phyloP scores from a whole-genome alignment of 2,888 invertebrate genomes.

The Apotomis turbidana region DNA sequence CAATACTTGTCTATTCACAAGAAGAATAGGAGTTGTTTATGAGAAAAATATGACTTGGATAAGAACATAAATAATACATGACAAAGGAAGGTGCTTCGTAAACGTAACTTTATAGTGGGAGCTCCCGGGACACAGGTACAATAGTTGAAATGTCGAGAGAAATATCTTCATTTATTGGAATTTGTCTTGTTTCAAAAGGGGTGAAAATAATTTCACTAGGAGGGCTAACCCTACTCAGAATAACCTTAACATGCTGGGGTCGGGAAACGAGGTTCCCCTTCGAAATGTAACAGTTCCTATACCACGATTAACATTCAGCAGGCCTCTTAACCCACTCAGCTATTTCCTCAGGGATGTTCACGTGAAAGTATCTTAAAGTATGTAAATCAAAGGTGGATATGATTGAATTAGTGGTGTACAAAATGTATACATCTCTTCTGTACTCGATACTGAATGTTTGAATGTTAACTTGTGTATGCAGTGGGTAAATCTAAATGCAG shows the following conservation, averaged over 20 bases:
- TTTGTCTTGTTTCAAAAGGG: conserved; percentile 25
- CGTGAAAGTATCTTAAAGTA: conserved; percentile 16
- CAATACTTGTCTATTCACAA: conserved; percentile 36
- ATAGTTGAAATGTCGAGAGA: not conserved
- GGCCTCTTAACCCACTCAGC: conserved; percentile 20
- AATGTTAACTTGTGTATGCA: no score
- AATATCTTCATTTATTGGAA: conserved; percentile 16
- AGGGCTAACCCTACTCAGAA: conserved; percentile 29
- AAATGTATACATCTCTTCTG: no score
- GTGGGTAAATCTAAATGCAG: no score
- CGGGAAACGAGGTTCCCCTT: conserved; percentile 12
- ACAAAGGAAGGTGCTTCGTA: conserved; percentile 18
- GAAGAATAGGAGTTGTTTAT: conserved; percentile 31
- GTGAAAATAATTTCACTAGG: conserved; percentile 29
- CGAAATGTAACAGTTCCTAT: conserved; percentile 19
- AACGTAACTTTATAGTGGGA: conserved; percentile 30
- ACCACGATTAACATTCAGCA: conserved; percentile 33
- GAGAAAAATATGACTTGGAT: conserved; percentile 38
- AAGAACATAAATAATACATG: conserved; percentile 39
- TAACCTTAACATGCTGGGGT: conserved; percentile 21
- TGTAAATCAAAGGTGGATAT: conserved; percentile 4
- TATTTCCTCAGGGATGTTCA: conserved; percentile 36
- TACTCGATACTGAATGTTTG: no score
- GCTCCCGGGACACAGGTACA: conserved; percentile 1
- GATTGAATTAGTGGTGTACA: conserved; percentile 7